Base-by-base conservation (phyloP, 2,888 invertebrate genomes). In the Allygus modestus region DNA sequence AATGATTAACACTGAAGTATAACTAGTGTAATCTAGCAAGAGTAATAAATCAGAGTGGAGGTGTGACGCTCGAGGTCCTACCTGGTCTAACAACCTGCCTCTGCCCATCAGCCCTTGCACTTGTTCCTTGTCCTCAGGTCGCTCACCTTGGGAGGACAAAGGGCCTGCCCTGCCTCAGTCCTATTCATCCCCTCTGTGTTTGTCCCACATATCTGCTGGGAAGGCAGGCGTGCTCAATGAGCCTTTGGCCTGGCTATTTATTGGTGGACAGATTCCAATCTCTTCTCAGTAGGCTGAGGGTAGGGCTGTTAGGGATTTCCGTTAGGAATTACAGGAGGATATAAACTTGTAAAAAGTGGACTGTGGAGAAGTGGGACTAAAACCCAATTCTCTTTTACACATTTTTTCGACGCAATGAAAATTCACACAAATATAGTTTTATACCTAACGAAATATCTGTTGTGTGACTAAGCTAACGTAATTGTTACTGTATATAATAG, bases 61-160 rank as follows among this genome's bases (percentile, higher is more conserved):
- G 75, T 77, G 75, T 46, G 75, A 77, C 75, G 75, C 20, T 12
- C 23, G 23, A 58, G 58, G 9, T 11, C 46, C 43, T 51, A 77
- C 75, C 75, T 51, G 75, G 46, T 28, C 73, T 73, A 73, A 73
- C 73, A 73, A 73, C 73, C 73, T 73, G 73, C 73, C 65, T 65
- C 65, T n/a, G 54, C 54, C 69, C 61, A 81, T 37, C 33, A 33
- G 61, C 81, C 81, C 54, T 77, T 81, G 65, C 81, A 81, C 81
- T 81, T 81, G 81, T 81, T 61, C 58, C 58, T 71, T 51, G 31
- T 9, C 43, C 41, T 20, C 23, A 31, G 81, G 81, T 81, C 61
- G 58, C 33, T 81, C 58, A 81, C 81, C 81, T 33, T 81, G 65
- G 61, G n/a, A 37, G 31, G 58, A 81, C 61, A 61, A 81, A 81